Evolutionary conservation across 2,888 invertebrate species (phyloP).

Genomic region (Belgica antarctica): DNA sequence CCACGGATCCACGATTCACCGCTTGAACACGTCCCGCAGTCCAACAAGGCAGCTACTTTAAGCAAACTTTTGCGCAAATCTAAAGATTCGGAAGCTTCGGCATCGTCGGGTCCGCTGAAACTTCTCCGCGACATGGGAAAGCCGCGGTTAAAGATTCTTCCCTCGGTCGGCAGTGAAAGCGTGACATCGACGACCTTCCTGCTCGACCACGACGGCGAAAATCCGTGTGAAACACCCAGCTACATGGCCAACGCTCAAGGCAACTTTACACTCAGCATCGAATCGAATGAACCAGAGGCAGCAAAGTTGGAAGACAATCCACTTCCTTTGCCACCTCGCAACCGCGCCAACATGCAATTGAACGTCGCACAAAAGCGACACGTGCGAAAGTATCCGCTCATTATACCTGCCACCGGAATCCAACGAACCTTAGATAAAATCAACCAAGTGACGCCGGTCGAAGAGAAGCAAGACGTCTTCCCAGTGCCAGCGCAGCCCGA

Average conservation of each 20-base stretch:
- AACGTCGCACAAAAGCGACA: slow-evolving; percentile 66
- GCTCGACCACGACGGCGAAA: slow-evolving; percentile 29
- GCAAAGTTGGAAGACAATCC: slow-evolving; percentile 57
- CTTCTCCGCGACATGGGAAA: slow-evolving; percentile 46
- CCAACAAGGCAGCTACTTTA: slow-evolving; percentile 32
- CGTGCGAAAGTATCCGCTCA: slow-evolving; percentile 76
- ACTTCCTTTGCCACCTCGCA: slow-evolving; percentile 76
- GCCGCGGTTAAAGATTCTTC: slow-evolving; percentile 44
- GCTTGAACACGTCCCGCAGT: slow-evolving; percentile 45
- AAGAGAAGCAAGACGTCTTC: slow-evolving; percentile 47
- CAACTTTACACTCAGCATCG: neutral
- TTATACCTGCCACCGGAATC: slow-evolving; percentile 67
- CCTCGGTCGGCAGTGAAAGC: slow-evolving; percentile 38
- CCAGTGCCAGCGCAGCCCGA: neutral
- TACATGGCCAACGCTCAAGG: slow-evolving; percentile 27
- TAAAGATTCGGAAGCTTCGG: slow-evolving; percentile 42
- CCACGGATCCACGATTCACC: slow-evolving; percentile 49
- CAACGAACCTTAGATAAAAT: slow-evolving; percentile 64
- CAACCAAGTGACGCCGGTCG: slow-evolving; percentile 55
- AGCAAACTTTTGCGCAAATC: slow-evolving; percentile 52
- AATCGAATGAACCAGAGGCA: neutral
- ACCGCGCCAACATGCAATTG: slow-evolving; percentile 64
- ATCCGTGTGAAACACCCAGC: slow-evolving; percentile 37
- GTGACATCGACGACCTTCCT: slow-evolving; percentile 39
- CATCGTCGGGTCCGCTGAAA: slow-evolving; percentile 46